Percentiles rank a stretch among this genome's conserved stretches.
Conservation (phyloP, 2,888 invertebrate species). For the Megaustenia siamemsis region DNA sequence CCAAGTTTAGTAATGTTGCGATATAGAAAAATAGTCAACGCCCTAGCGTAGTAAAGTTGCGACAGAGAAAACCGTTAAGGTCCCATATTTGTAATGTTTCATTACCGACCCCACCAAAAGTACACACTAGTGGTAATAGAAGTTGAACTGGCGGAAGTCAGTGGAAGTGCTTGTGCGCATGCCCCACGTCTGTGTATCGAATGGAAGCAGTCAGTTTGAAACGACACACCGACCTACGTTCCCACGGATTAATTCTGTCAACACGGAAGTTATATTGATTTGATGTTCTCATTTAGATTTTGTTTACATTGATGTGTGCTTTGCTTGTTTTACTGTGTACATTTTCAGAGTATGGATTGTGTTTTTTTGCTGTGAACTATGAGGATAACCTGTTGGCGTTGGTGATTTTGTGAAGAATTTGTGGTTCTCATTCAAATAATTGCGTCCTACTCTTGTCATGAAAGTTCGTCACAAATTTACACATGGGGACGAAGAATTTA, state of each 20-base stretch:
- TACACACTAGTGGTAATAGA: too few species aligned
- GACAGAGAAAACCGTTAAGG: too few species aligned
- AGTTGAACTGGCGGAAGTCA: conserved; percentile 5
- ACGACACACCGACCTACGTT: conserved; percentile 54
- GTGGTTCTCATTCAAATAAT: too few species aligned
- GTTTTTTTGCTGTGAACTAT: background rate
- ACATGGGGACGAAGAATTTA: background rate
- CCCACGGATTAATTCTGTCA: conserved; percentile 57
- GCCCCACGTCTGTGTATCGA: conserved; percentile 59
- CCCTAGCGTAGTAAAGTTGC: too few species aligned
- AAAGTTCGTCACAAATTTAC: conserved; percentile 37
- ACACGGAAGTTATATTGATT: conserved; percentile 51
- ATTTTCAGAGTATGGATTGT: background rate
- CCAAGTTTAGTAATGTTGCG: too few species aligned
- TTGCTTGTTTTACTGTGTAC: conserved; percentile 44
- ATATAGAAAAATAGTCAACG: too few species aligned
- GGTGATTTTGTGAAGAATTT: too few species aligned
- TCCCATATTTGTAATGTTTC: too few species aligned
- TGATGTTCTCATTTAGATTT: conserved; percentile 24
- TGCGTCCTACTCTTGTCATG: conserved; percentile 40
- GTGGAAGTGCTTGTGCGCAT: conserved; percentile 54
- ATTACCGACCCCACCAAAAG: too few species aligned
- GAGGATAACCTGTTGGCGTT: conserved; percentile 30
- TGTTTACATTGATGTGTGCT: conserved; percentile 26
- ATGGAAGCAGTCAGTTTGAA: conserved; percentile 63